Evolutionary conservation across 2,888 invertebrate genomes (phyloP), one percentile per base, ranked within the genome.

Genomic region (Aphidius colemani): DNA sequence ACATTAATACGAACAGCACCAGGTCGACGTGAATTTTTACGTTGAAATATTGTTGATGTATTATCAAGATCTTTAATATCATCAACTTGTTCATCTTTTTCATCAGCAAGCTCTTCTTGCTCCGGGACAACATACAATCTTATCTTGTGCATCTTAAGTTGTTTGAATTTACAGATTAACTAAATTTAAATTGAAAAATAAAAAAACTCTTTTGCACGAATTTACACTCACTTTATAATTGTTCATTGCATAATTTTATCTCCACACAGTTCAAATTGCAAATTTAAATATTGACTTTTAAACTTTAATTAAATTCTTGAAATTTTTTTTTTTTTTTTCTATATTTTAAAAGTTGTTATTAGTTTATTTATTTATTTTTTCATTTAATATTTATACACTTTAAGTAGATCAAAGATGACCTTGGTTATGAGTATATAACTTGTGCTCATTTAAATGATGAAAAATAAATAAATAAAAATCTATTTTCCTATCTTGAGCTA

Each of bases 121-220:
- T 75, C 75, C 63, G 74, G 73, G 30, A 75, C 75, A 18, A 75
- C 75, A 70, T 75, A 75, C 11, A 75, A 59, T 6, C 74, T 70
- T 60, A 75, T 74, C 64, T 75, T 75, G 57, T 75, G 69, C 75
- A 75, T 75, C 53, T 70, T 69, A 4, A 30, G 5, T 30, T 30
- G 30, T 30, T 30, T 30, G 0, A 30, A 30, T 30, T 30, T 30
- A 7, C n/a, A 30, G 7, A n/a, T 9, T 53, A 40, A 39, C 40
- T 39, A 18, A 51, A 53, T 53, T 53, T 30, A 5, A 30, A 30
- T 30, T 30, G 3, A 30, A 30, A 30, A 30, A 30, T 5, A 30
- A 30, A 30, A 30, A 30, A 30, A 30, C 3, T 30, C 5, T 30
- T 30, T 3, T 53, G 9, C 7, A 53, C 40, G n/a, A 45, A 30